phyloP scores from a whole-genome alignment of 2,797 vertebrate genomes.

The Hybognathus amarus region DNA sequence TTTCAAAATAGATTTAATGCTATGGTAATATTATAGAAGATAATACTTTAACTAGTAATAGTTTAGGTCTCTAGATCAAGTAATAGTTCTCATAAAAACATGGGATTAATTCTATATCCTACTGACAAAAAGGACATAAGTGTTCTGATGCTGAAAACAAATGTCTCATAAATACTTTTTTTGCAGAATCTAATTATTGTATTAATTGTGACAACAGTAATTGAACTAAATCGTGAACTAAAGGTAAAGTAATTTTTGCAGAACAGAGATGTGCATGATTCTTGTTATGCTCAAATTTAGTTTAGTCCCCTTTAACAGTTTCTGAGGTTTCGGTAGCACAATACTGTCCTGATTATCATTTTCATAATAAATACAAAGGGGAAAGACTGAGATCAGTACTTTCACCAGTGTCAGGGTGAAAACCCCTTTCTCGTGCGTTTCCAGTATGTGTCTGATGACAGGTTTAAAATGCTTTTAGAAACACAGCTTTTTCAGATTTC shows the following conservation, averaged over 20 bases:
- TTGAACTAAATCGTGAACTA: background rate
- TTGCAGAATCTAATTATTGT: background rate
- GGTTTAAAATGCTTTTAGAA: background rate
- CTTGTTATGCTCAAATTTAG: slow-evolving; percentile 24
- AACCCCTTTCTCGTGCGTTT: slow-evolving; percentile 52
- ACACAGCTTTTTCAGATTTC: background rate
- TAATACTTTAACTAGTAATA: background rate
- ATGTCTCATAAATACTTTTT: background rate
- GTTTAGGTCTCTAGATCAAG: background rate
- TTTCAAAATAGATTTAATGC: background rate
- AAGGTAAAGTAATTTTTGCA: background rate
- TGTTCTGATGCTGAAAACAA: background rate
- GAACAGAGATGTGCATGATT: background rate
- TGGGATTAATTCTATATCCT: background rate
- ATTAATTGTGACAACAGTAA: too few relatives aligned
- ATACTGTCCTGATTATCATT: slow-evolving; percentile 46
- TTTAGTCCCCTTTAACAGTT: slow-evolving; percentile 18
- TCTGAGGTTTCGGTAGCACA: slow-evolving; percentile 31
- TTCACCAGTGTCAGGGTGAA: slow-evolving; percentile 55
- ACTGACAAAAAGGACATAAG: background rate
- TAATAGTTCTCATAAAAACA: background rate
- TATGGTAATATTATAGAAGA: background rate
- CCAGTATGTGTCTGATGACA: slow-evolving; percentile 31
- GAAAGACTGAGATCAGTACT: slow-evolving; percentile 55
- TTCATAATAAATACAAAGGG: slow-evolving; percentile 47